phyloP scores from a whole-genome alignment of 2,113 vertebrate species.

The Sclerurus mexicanus region DNA sequence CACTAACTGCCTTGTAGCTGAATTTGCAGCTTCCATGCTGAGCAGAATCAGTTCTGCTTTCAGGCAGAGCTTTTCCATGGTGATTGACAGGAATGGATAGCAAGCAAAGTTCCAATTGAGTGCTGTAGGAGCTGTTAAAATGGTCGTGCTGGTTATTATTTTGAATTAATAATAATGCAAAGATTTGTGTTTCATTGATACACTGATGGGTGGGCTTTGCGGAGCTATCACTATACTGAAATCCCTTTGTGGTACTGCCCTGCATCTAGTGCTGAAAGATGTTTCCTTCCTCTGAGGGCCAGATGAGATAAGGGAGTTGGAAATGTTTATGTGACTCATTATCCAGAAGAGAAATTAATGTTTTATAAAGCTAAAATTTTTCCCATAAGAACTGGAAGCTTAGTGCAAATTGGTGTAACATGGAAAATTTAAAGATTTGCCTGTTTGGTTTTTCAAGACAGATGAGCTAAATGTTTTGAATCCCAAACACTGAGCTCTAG shows the following conservation, averaged over 20 bases:
- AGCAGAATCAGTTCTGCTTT: slow-evolving; percentile 39
- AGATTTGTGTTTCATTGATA: slow-evolving; percentile 40
- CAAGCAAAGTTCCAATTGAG: background rate
- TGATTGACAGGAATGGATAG: slow-evolving; percentile 55
- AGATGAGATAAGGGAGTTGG: slow-evolving; percentile 16
- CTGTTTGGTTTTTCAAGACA: background rate
- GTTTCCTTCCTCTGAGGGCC: slow-evolving; percentile 22
- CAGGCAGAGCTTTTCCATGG: background rate
- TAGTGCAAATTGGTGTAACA: background rate
- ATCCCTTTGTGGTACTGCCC: background rate
- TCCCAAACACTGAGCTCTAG: background rate
- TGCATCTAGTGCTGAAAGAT: slow-evolving; percentile 32
- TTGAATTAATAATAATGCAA: slow-evolving; percentile 55
- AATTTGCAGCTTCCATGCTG: slow-evolving; percentile 14
- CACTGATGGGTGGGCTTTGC: slow-evolving; percentile 7
- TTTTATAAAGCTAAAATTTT: background rate
- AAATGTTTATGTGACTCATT: slow-evolving; percentile 41
- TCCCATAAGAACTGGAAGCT: background rate
- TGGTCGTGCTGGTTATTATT: slow-evolving; percentile 35
- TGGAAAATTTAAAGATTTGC: background rate
- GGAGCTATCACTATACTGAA: background rate
- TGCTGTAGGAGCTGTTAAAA: background rate
- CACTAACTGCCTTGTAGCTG: background rate
- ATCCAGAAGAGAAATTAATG: slow-evolving; percentile 12
- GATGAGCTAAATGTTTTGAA: background rate